Conservation (phyloP, 2,888 invertebrate genomes). For the Stictocephala bisonia region DNA sequence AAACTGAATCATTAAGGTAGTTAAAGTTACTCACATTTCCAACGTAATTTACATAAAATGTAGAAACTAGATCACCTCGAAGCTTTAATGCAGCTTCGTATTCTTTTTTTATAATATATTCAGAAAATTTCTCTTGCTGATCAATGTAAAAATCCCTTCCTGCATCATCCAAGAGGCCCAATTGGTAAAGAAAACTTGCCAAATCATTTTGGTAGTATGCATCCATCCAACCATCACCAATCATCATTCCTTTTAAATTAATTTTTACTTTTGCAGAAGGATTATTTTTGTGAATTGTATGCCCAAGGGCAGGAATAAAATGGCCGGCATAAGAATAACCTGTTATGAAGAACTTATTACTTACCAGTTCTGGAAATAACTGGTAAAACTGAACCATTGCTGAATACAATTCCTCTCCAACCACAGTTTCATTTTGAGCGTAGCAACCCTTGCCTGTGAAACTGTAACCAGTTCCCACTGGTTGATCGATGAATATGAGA, state of each 20-base stretch:
- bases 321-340: conserved; percentile 75
- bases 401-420: conserved; percentile 75
- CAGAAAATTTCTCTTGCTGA: conserved; percentile 68
- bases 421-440: conserved; percentile 64
- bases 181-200: conserved; percentile 81
- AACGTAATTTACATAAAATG: background rate
- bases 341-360: conserved; percentile 83
- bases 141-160: conserved; percentile 71
- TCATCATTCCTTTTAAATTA: conserved; percentile 76
- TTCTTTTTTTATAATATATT: conserved; percentile 66
- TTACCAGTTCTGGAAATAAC: conserved; percentile 79
- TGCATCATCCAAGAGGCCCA: conserved; percentile 69
- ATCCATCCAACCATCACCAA: conserved; percentile 85
- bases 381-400: conserved; percentile 84
- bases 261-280: conserved; percentile 71
- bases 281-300: conserved; percentile 79
- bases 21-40: conserved; percentile 19
- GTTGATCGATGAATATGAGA: conserved; percentile 90
- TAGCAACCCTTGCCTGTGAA: conserved; percentile 77
- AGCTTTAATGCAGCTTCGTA: conserved; percentile 77
- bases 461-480: conserved; percentile 92
- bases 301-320: conserved; percentile 22
- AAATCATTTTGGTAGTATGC: conserved; percentile 81
- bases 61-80: conserved; percentile 76
- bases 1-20: background rate